A percentile compares a stretch with the other conserved stretches of the same genome.
phyloP scores from a whole-genome alignment of 37 sponge, comb jelly and placozoan genomes.

The Ianthella basta region DNA sequence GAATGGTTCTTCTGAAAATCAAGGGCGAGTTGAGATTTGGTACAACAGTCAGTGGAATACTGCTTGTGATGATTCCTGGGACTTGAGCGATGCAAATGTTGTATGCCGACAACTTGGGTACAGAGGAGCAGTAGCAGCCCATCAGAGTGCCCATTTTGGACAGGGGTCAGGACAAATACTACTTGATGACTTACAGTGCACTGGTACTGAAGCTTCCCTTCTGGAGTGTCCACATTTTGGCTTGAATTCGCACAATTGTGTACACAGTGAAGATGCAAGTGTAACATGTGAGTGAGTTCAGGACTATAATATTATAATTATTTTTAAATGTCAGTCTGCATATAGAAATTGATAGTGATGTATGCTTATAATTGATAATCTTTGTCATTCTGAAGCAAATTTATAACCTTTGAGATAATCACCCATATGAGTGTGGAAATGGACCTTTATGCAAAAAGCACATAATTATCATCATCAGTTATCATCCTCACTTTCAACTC shows the following conservation, averaged over 20 bases:
- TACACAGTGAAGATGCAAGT: conserved; percentile 7
- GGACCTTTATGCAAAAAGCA: too few relatives aligned
- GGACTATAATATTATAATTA: background rate
- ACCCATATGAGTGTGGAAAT: too few relatives aligned
- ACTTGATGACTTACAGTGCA: conserved; percentile 12
- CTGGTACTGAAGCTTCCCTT: background rate
- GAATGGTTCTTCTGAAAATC: background rate
- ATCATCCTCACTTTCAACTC: too few relatives aligned
- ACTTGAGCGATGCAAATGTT: conserved; percentile 29
- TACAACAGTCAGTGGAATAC: conserved; percentile 38
- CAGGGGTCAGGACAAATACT: background rate
- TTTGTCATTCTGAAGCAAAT: too few relatives aligned
- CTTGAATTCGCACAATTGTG: background rate
- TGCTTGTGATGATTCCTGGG: conserved; percentile 34
- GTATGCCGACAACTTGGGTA: conserved; percentile 48
- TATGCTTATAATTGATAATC: too few relatives aligned
- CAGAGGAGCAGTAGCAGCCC: background rate
- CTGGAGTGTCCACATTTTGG: background rate
- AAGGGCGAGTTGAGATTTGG: conserved; percentile 37
- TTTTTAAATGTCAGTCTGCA: background rate
- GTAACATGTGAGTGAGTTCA: conserved; percentile 19
- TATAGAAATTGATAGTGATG: background rate
- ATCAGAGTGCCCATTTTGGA: background rate
- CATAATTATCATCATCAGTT: too few relatives aligned
- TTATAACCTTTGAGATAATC: too few relatives aligned